Evolutionary conservation across 2,888 invertebrate genomes (phyloP).

Genomic region (Linyphia triangularis): DNA sequence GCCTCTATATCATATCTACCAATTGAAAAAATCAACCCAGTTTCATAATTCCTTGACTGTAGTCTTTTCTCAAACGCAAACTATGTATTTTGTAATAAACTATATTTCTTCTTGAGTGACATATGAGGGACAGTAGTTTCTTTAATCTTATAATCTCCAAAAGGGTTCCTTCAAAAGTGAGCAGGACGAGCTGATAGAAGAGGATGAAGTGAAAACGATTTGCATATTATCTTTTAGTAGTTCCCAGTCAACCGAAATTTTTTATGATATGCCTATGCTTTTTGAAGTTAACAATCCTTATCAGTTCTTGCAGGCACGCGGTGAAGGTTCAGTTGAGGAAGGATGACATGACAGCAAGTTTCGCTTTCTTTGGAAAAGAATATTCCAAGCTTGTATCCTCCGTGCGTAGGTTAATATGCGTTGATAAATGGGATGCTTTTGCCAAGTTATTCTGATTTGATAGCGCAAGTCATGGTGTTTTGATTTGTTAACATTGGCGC

Average conservation of each 20-base stretch:
- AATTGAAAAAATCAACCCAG: no score
- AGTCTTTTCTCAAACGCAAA: no score
- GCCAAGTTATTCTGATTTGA: no score
- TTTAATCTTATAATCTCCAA: not conserved
- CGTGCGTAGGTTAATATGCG: no score
- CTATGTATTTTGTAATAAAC: no score
- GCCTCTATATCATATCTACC: no score
- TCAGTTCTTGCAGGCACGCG: slow-evolving; percentile 42
- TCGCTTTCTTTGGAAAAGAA: slow-evolving; percentile 8
- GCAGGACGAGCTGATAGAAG: not conserved
- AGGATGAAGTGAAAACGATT: slow-evolving; percentile 19
- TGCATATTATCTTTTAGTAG: not conserved
- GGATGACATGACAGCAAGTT: slow-evolving; percentile 23
- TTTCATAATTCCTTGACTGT: no score
- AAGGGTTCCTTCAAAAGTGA: not conserved
- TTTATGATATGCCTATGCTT: slow-evolving; percentile 24
- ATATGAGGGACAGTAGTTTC: slow-evolving; percentile 4
- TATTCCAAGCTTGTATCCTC: not conserved
- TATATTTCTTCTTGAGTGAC: not conserved
- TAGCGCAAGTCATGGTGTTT: no score
- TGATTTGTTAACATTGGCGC: no score
- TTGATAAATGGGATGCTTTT: no score
- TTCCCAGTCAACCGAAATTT: slow-evolving; percentile 13
- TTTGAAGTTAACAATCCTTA: slow-evolving; percentile 46
- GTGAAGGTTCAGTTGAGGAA: not conserved